A percentile compares a stretch with the other conserved stretches of the same genome.
phyloP scores from a whole-genome alignment of 2,113 vertebrate genomes.

The Myxocyprinus asiaticus region DNA sequence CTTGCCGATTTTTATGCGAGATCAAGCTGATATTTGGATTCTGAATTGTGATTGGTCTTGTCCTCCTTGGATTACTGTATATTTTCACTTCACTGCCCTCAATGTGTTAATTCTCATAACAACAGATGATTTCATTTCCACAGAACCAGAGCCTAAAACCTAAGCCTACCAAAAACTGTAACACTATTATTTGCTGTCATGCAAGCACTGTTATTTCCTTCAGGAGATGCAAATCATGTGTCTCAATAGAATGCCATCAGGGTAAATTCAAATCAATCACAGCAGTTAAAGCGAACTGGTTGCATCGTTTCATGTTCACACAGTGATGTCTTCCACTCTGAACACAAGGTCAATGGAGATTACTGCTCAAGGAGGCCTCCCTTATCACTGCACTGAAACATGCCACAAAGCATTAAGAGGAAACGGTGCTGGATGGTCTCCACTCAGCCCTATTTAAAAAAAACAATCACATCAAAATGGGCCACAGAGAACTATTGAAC shows the following conservation, averaged over 20 bases:
- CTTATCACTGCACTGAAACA: conserved; percentile 37
- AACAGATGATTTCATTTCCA: too few species aligned
- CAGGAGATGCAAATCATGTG: background rate
- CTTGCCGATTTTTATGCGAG: too few species aligned
- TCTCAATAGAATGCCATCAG: conserved; percentile 35
- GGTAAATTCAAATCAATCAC: conserved; percentile 48
- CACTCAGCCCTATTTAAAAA: conserved; percentile 45
- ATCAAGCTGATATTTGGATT: too few species aligned
- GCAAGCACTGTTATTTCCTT: conserved; percentile 10
- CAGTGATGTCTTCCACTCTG: conserved; percentile 23
- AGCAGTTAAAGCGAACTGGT: conserved; percentile 24
- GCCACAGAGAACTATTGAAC: conserved; percentile 12
- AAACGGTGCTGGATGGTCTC: conserved; percentile 29
- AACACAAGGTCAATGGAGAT: conserved; percentile 47
- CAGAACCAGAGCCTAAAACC: too few species aligned
- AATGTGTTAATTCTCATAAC: too few species aligned
- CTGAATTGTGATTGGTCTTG: too few species aligned
- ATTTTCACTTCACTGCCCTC: too few species aligned
- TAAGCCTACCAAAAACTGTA: background rate
- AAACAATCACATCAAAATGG: conserved; percentile 33
- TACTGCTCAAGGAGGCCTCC: conserved; percentile 40
- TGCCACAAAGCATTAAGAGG: conserved; percentile 30
- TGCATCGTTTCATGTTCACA: conserved; percentile 21
- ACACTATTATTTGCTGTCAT: background rate
- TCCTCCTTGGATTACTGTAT: too few species aligned